Percentiles rank a stretch among this genome's conserved stretches.
Conservation (phyloP, 2,888 invertebrate species). For the Tetranychus truncatus region DNA sequence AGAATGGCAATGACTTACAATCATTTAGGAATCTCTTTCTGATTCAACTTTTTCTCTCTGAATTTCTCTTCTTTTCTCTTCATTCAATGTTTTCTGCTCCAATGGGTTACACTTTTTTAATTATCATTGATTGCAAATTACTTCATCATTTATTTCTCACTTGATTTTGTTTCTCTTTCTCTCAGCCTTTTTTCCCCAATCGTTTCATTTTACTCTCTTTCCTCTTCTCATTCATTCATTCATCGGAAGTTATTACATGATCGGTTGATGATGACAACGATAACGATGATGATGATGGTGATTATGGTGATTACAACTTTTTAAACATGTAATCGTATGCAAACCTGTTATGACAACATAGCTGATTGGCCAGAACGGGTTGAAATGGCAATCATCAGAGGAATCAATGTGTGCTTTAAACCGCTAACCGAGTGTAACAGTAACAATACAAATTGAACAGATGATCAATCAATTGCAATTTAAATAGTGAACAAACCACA, state of each 20-base stretch:
- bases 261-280: no score
- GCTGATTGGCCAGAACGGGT: no score
- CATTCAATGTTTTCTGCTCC: not conserved
- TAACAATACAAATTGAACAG: no score
- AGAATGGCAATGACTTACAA: not conserved
- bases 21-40: not conserved
- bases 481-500: no score
- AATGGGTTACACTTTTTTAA: not conserved
- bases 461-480: no score
- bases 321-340: no score
- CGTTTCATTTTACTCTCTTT: slow-evolving; percentile 6
- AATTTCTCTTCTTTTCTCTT: not conserved
- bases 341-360: no score
- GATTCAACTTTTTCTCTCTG: not conserved
- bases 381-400: no score
- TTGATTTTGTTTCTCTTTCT: not conserved
- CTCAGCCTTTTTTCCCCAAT: not conserved
- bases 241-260: not conserved
- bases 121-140: not conserved
- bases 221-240: not conserved
- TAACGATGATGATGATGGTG: no score
- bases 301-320: no score
- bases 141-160: not conserved
- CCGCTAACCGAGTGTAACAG: no score
- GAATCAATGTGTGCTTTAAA: no score